Percentiles rank a stretch among this genome's conserved stretches.
phyloP scores from a whole-genome alignment of 2,797 vertebrate species.

The Myotis myotis region DNA sequence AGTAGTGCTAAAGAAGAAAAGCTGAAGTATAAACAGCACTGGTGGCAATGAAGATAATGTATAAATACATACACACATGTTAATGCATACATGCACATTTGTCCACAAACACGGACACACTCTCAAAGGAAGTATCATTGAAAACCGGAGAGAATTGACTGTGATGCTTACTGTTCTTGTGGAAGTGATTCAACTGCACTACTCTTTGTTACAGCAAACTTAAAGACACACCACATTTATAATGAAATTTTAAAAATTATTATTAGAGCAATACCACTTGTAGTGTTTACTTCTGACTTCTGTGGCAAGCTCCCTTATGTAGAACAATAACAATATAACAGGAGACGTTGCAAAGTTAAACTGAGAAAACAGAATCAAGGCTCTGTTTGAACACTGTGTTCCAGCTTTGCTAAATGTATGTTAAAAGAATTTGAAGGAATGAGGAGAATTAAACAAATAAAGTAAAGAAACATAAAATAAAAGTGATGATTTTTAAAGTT shows the following conservation, averaged over 20 bases:
- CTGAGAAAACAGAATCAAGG: neutral
- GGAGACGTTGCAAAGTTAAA: neutral
- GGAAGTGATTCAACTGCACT: neutral
- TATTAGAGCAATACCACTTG: neutral
- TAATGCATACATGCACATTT: fast-evolving
- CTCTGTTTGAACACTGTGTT: neutral
- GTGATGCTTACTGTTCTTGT: neutral
- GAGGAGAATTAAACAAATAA: neutral
- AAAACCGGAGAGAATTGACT: neutral
- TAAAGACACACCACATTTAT: neutral
- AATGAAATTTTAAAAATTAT: neutral
- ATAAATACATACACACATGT: neutral
- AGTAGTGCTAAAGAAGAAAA: neutral
- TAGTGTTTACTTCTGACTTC: neutral
- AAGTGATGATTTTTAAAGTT: neutral
- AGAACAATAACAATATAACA: neutral
- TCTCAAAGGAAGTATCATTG: neutral
- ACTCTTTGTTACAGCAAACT: neutral
- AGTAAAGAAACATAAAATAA: neutral
- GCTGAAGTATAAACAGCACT: neutral
- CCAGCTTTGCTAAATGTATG: neutral
- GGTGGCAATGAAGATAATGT: neutral
- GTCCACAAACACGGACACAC: neutral
- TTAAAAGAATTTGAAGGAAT: neutral
- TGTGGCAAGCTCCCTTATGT: neutral